These are phyloP conservation scores for Lasioglossum calceatum DNA, from an alignment of 2,888 invertebrate genomes.

Conservation along the genomic window DNA sequence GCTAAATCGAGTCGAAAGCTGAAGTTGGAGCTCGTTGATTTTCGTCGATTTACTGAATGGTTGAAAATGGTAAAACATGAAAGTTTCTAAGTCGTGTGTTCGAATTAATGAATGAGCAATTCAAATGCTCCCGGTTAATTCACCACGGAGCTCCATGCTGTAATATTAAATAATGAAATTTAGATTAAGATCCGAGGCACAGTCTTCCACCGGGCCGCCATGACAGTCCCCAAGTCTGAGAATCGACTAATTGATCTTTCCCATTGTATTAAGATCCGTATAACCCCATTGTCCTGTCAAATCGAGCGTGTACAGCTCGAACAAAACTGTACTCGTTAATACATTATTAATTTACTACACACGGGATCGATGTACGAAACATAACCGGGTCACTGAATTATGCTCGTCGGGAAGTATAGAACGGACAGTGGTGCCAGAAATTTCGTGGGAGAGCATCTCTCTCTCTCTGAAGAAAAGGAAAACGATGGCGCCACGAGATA, in stretches of 20 bases:
- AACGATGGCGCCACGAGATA: constrained; percentile 13
- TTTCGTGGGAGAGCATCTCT: constrained; percentile 6
- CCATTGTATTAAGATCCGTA: neutral
- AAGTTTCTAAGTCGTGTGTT: neutral
- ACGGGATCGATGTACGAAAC: neutral
- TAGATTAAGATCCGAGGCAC: neutral
- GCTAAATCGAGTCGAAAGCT: neutral
- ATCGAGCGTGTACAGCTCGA: neutral
- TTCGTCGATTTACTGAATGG: too few species aligned
- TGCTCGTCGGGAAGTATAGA: neutral
- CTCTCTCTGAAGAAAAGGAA: constrained; percentile 1
- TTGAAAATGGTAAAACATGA: too few species aligned
- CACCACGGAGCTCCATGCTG: neutral
- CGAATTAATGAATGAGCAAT: neutral
- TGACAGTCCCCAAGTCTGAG: neutral
- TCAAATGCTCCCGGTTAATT: neutral
- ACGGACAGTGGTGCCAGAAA: neutral
- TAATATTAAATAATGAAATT: neutral
- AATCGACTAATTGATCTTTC: neutral
- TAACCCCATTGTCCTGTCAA: neutral
- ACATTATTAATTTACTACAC: neutral
- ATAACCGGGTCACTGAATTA: constrained; percentile 2
- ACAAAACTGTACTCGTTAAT: neutral
- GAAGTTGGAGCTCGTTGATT: neutral
- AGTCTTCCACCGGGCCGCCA: neutral